Percentiles rank a stretch among this genome's conserved stretches.
Conservation (phyloP, 2,888 invertebrate species). For the Pecten maximus region DNA sequence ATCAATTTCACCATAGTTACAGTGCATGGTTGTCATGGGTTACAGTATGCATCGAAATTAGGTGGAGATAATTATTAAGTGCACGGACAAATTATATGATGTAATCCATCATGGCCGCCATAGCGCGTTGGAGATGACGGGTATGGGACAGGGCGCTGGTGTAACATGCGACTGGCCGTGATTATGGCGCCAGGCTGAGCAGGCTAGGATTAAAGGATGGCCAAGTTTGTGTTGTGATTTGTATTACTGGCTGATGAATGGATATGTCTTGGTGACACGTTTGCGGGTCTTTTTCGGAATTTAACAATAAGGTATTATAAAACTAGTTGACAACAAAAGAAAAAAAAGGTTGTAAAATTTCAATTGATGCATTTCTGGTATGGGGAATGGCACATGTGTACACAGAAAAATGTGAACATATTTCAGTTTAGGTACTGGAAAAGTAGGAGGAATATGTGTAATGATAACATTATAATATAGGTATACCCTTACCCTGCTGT, state of each 20-base stretch:
- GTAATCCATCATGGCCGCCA: slow-evolving; percentile 33
- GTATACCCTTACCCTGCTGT: too few relatives aligned
- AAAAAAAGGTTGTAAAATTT: neutral
- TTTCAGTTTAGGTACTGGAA: too few relatives aligned
- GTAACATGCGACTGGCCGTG: slow-evolving; percentile 9
- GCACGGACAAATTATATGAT: slow-evolving; percentile 24
- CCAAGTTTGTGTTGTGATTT: neutral
- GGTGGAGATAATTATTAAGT: slow-evolving; percentile 25
- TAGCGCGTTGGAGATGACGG: neutral
- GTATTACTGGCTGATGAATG: slow-evolving; percentile 15
- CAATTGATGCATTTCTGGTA: neutral
- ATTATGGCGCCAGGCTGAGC: neutral
- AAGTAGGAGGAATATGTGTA: too few relatives aligned
- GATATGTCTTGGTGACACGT: slow-evolving; percentile 4
- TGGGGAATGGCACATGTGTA: too few relatives aligned
- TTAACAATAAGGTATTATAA: neutral
- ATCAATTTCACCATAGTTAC: slow-evolving; percentile 17
- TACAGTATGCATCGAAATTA: slow-evolving; percentile 11
- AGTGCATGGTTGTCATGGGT: neutral
- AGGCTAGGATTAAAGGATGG: neutral
- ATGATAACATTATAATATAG: too few relatives aligned
- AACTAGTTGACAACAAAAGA: neutral
- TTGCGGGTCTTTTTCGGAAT: neutral
- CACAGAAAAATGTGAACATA: too few relatives aligned
- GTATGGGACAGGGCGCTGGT: neutral